Evolutionary conservation across 2,113 vertebrate genomes (phyloP).

Genomic region (Nannobrachium achirus): DNA sequence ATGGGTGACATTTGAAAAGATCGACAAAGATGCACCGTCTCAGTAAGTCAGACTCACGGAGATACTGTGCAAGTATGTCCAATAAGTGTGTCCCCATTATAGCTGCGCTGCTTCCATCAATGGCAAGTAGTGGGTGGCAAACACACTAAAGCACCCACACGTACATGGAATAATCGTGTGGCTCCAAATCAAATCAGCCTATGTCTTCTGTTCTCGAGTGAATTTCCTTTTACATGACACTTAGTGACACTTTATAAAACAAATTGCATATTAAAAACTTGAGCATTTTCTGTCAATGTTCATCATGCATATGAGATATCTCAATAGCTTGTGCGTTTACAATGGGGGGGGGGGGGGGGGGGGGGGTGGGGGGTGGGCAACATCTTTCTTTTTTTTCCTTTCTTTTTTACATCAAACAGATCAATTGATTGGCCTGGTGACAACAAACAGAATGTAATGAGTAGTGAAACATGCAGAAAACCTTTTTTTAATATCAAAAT

Average conservation of each 20-base stretch:
- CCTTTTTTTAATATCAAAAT: slow-evolving; percentile 38
- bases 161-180: background rate
- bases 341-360: slow-evolving; percentile 3
- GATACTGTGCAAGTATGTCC: slow-evolving; percentile 55
- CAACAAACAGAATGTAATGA: slow-evolving; percentile 46
- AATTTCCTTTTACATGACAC: slow-evolving; percentile 41
- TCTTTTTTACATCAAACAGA: slow-evolving; percentile 47
- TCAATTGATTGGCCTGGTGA: slow-evolving; percentile 48
- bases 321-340: slow-evolving; percentile 46
- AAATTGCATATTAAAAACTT: slow-evolving; percentile 37
- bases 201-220: slow-evolving; percentile 43
- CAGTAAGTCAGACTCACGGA: slow-evolving; percentile 43
- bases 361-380: slow-evolving; percentile 7
- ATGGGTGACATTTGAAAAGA: slow-evolving; percentile 21
- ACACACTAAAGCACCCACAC: slow-evolving; percentile 6
- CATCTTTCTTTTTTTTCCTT: background rate
- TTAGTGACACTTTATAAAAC: slow-evolving; percentile 24
- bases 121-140: slow-evolving; percentile 25
- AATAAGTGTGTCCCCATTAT: slow-evolving; percentile 51
- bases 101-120: slow-evolving; percentile 52
- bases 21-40: slow-evolving; percentile 35
- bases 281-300: slow-evolving; percentile 53
- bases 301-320: slow-evolving; percentile 58
- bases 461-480: slow-evolving; percentile 68
- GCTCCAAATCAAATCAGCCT: slow-evolving; percentile 49